These are phyloP conservation scores for Drepana arcuata DNA, from an alignment of 1,140 invertebrate genomes.

Conservation along the genomic window DNA sequence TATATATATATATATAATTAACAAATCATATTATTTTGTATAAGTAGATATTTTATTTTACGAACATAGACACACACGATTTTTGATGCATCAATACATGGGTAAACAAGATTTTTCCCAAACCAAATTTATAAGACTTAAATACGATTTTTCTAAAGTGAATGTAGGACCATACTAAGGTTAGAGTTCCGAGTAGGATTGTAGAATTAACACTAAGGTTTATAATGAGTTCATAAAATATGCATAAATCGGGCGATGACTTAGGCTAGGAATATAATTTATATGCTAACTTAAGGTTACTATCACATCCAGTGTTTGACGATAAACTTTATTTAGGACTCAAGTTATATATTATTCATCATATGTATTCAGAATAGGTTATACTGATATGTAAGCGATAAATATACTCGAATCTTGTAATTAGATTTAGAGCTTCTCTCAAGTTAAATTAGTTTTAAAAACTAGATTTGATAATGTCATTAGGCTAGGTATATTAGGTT, in stretches of 20 bases:
- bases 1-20: no score
- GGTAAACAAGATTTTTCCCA: no score
- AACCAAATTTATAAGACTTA: no score
- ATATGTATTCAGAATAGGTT: neutral
- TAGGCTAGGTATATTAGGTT: neutral
- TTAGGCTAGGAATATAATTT: slow-evolving; percentile 12
- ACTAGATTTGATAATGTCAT: neutral
- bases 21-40: no score
- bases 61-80: slow-evolving; percentile 1
- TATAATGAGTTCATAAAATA: no score
- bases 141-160: no score
- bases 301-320: slow-evolving; percentile 16
- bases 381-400: no score
- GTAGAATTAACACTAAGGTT: slow-evolving; percentile 3
- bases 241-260: slow-evolving; percentile 41
- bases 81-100: slow-evolving; percentile 6
- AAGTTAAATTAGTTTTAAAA: no score
- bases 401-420: no score
- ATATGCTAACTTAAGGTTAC: slow-evolving; percentile 1
- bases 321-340: slow-evolving; percentile 3
- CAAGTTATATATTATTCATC: slow-evolving; percentile 3
- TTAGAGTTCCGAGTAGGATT: slow-evolving; percentile 3
- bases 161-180: no score
- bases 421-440: no score
- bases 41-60: no score